A percentile compares a stretch with the other conserved stretches of the same genome.
phyloP scores from a whole-genome alignment of 2,888 invertebrate genomes.

The Flexamia atlantica region DNA sequence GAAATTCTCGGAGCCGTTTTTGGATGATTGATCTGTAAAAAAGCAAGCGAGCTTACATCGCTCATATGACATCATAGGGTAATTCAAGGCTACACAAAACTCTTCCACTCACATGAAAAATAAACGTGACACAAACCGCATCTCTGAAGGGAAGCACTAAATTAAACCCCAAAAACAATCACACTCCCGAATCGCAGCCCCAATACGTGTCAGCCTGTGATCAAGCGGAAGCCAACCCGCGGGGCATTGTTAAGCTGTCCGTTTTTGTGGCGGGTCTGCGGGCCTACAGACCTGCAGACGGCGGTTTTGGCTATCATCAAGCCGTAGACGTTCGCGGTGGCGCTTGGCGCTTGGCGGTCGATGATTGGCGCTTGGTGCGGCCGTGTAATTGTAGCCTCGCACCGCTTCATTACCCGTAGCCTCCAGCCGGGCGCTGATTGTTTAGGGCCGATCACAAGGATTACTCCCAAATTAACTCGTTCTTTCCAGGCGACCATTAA shows the following conservation, averaged over 20 bases:
- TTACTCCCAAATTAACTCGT: constrained; percentile 55
- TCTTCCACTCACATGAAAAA: no score
- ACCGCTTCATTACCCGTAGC: constrained; percentile 39
- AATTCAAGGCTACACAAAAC: no score
- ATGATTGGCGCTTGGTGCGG: no score
- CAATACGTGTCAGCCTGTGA: background rate
- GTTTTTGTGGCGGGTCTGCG: constrained; percentile 46
- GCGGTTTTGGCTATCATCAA: background rate
- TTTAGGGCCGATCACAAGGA: constrained; percentile 54
- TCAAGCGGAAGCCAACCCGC: background rate
- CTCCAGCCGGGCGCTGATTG: constrained; percentile 39
- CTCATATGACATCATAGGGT: no score
- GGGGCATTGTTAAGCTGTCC: constrained; percentile 20
- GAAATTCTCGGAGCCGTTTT: no score
- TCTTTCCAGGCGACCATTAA: constrained; percentile 46
- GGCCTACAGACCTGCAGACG: background rate
- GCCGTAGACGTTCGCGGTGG: constrained; percentile 32
- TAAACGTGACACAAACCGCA: no score
- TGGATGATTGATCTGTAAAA: no score
- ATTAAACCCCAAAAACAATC: no score
- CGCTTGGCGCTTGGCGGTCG: no score
- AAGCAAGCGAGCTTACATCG: no score
- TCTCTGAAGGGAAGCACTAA: no score
- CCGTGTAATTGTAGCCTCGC: constrained; percentile 55
- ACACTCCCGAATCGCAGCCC: no score